Evolutionary conservation across 2,113 vertebrate genomes (phyloP).

Genomic region (Forbesichthys papilliferus): DNA sequence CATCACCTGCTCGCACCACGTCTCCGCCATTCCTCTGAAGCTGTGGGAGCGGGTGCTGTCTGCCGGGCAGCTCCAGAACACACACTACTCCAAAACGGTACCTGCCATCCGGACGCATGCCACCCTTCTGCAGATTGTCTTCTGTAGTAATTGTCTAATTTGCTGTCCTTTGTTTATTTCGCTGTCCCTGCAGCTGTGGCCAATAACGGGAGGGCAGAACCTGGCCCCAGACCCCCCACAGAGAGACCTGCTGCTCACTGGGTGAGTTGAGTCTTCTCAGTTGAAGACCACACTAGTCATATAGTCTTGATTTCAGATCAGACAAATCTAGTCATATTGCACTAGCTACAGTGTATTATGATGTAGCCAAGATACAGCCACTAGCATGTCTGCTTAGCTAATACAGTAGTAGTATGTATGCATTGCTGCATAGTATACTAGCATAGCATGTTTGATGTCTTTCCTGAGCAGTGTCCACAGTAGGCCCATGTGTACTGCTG

Average conservation of each 20-base stretch:
- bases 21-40: conserved; percentile 93
- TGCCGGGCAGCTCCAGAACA: conserved; percentile 84
- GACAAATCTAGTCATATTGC: too few relatives aligned
- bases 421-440: too few relatives aligned
- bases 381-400: too few relatives aligned
- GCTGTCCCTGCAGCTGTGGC: conserved; percentile 83
- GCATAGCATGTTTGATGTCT: too few relatives aligned
- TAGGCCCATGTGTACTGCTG: too few relatives aligned
- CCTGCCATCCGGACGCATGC: too few relatives aligned
- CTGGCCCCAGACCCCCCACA: conserved; percentile 88
- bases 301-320: too few relatives aligned
- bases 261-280: conserved; percentile 74
- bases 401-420: too few relatives aligned
- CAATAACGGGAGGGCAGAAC: conserved; percentile 89
- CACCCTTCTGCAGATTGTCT: conserved; percentile 18
- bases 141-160: neutral
- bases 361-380: too few relatives aligned
- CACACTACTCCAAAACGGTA: conserved; percentile 89
- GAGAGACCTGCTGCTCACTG: conserved; percentile 94
- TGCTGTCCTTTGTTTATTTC: conserved; percentile 2
- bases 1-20: conserved; percentile 96
- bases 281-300: too few relatives aligned
- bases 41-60: conserved; percentile 90
- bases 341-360: too few relatives aligned
- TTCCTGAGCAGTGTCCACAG: too few relatives aligned